These are phyloP conservation scores for Scophthalmus maximus DNA, from an alignment of 2,113 vertebrate genomes.

Conservation along the genomic window DNA sequence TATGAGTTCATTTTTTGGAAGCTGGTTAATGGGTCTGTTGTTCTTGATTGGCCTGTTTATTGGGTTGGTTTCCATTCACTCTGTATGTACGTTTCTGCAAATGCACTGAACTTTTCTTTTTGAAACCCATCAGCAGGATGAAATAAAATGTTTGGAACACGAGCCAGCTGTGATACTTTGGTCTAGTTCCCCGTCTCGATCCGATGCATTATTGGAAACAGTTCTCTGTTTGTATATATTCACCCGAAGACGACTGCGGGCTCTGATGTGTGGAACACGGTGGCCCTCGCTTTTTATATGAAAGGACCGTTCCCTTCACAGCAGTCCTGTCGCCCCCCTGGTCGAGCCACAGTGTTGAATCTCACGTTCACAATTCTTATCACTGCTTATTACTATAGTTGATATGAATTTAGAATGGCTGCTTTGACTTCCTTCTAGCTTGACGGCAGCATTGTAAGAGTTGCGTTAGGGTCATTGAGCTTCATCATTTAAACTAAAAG, in stretches of 20 bases:
- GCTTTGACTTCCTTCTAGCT: conserved; percentile 70
- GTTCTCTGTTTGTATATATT: conserved; percentile 65
- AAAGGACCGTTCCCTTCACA: conserved; percentile 40
- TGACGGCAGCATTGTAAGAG: conserved; percentile 47
- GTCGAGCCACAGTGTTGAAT: conserved; percentile 51
- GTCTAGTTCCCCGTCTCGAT: conserved; percentile 80
- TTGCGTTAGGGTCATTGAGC: conserved; percentile 51
- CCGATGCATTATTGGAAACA: conserved; percentile 51
- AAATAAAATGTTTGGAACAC: conserved; percentile 66
- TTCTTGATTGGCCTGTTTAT: conserved; percentile 40
- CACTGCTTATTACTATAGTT: conserved; percentile 58
- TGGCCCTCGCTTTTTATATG: conserved; percentile 72
- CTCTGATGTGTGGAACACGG: conserved; percentile 69
- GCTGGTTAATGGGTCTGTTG: conserved; percentile 34
- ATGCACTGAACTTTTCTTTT: conserved; percentile 76
- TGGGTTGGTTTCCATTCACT: conserved; percentile 43
- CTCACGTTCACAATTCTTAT: conserved; percentile 56
- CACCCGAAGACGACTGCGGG: conserved; percentile 54
- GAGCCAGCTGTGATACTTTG: conserved; percentile 78
- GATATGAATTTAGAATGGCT: conserved; percentile 65
- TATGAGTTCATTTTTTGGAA: conserved; percentile 21
- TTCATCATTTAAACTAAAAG: conserved; percentile 26
- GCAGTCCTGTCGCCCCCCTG: conserved; percentile 31
- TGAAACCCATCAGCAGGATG: conserved; percentile 52
- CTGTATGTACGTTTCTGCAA: conserved; percentile 69